Conservation (phyloP, 2,797 vertebrate species). For the Protonibea diacanthus region DNA sequence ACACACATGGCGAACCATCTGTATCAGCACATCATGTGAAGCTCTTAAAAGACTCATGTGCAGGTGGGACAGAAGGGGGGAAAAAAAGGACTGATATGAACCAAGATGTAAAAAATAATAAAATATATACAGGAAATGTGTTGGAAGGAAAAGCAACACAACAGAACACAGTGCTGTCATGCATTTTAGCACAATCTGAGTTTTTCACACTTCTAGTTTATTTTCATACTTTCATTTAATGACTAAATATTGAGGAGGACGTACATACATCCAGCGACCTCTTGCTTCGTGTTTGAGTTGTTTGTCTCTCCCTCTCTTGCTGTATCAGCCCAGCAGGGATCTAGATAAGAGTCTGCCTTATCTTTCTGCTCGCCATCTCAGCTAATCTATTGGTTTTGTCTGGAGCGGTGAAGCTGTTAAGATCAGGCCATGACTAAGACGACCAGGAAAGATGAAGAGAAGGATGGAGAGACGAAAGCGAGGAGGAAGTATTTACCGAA, state of each 20-base stretch:
- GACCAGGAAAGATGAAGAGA: background rate
- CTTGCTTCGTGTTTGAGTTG: background rate
- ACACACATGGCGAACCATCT: slow-evolving; percentile 16
- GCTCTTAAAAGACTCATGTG: slow-evolving; percentile 16
- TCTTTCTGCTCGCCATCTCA: slow-evolving; percentile 45
- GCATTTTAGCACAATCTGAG: background rate
- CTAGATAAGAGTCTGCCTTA: slow-evolving; percentile 43
- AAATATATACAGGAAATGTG: background rate
- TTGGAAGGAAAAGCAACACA: background rate
- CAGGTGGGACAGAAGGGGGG: background rate
- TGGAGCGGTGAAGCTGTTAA: slow-evolving; percentile 29
- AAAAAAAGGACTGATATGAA: too few relatives aligned
- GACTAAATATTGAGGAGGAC: background rate
- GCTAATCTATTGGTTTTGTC: slow-evolving; percentile 59
- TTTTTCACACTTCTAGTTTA: background rate
- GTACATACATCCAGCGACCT: too few relatives aligned
- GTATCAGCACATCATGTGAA: slow-evolving; percentile 30
- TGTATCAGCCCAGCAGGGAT: slow-evolving; percentile 37
- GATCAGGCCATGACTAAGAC: slow-evolving; percentile 39
- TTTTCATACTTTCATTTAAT: background rate
- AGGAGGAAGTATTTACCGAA: background rate
- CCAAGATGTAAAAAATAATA: background rate
- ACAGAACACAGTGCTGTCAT: background rate
- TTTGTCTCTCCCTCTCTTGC: slow-evolving; percentile 16
- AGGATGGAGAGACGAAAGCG: background rate